phyloP scores from a whole-genome alignment of 2,113 vertebrate species.

The Penelope pileata region DNA sequence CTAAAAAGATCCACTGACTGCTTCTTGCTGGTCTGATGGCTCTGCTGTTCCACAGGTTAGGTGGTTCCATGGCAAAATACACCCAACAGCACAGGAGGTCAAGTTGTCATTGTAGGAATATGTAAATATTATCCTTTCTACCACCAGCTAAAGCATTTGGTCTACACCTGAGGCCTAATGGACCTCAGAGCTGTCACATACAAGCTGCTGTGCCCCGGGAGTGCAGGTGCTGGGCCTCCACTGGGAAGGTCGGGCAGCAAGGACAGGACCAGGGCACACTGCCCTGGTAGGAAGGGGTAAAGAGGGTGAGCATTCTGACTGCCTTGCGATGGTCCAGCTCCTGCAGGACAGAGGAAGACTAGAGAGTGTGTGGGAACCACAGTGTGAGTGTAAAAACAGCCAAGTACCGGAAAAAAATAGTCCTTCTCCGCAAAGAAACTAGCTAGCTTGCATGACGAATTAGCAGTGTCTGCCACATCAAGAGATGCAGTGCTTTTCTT shows the following conservation, averaged over 20 bases:
- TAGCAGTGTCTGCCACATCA: neutral
- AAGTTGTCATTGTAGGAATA: neutral
- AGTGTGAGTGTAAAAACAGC: neutral
- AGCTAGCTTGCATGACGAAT: neutral
- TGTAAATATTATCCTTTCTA: neutral
- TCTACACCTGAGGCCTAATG: neutral
- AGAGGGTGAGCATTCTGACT: neutral
- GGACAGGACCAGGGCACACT: neutral
- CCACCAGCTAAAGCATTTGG: neutral
- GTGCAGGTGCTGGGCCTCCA: neutral
- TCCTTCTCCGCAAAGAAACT: neutral
- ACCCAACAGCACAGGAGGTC: neutral
- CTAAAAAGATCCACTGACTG: neutral
- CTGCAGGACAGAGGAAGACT: neutral
- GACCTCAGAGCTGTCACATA: neutral
- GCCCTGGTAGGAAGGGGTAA: neutral
- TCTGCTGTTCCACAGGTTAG: neutral
- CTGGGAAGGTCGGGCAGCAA: neutral
- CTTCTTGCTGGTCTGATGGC: neutral
- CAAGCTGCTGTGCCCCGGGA: neutral
- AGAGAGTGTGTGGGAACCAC: rapidly evolving
- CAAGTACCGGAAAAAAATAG: neutral
- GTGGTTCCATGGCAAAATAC: neutral
- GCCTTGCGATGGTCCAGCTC: neutral
- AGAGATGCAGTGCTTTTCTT: neutral